Conservation (phyloP, 1,140 invertebrate species). For the Stegodyphus dumicola region DNA sequence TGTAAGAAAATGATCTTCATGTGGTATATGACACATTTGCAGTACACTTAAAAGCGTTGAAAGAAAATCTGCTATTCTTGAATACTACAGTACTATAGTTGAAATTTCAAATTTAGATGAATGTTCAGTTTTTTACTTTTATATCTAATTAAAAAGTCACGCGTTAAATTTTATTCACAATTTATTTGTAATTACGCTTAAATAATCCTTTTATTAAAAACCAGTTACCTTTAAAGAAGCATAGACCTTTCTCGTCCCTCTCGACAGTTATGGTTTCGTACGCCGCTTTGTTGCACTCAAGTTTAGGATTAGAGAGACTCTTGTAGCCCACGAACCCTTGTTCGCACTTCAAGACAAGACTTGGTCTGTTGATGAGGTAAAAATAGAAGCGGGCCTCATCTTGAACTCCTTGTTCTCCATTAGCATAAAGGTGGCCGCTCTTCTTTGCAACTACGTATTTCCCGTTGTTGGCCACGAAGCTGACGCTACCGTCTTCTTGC, state of each 20-base stretch:
- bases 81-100: no score
- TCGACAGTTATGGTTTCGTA: conserved; percentile 95
- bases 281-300: conserved; percentile 95
- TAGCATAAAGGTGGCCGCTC: conserved; percentile 92
- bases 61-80: no score
- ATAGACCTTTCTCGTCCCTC: conserved; percentile 87
- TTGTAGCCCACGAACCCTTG: conserved; percentile 98
- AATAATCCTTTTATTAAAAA: not conserved
- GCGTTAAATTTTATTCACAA: no score
- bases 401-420: conserved; percentile 84
- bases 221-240: conserved; percentile 87
- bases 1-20: no score
- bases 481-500: conserved; percentile 91
- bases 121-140: no score
- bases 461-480: conserved; percentile 92
- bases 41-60: no score
- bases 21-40: no score
- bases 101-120: no score
- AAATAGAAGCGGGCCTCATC: conserved; percentile 88
- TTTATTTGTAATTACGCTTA: no score
- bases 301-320: conserved; percentile 78
- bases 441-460: conserved; percentile 93
- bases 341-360: conserved; percentile 92
- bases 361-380: conserved; percentile 91
- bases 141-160: no score